Evolutionary conservation across 2,888 invertebrate genomes (phyloP).

Genomic region (Cremastobaeus sp.): DNA sequence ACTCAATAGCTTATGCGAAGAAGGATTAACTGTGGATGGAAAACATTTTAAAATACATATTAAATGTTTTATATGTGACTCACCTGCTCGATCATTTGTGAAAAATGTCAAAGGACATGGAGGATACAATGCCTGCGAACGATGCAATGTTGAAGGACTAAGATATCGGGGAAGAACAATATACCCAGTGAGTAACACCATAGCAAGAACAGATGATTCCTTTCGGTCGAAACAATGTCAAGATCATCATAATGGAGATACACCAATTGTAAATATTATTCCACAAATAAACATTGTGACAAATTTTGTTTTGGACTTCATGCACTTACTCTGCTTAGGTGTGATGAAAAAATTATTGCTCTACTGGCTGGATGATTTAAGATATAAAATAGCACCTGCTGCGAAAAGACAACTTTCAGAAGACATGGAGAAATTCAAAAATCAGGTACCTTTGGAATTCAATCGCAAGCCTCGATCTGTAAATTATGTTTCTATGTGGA

Average conservation of each 20-base stretch:
- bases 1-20: conserved; percentile 33
- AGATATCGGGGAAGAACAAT: conserved; percentile 12
- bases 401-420: not conserved
- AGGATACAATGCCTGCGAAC: conserved; percentile 55
- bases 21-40: conserved; percentile 28
- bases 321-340: conserved; percentile 25
- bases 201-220: conserved; percentile 39
- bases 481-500: conserved; percentile 6
- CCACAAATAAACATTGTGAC: conserved; percentile 32
- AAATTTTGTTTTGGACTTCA: conserved; percentile 46
- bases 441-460: conserved; percentile 24
- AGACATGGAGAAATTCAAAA: conserved; percentile 16
- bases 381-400: conserved; percentile 6
- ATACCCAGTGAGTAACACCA: conserved; percentile 11
- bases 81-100: conserved; percentile 52
- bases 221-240: conserved; percentile 40
- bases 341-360: conserved; percentile 41
- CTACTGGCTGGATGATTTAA: conserved; percentile 16
- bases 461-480: conserved; percentile 27
- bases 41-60: conserved; percentile 35
- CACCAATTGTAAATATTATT: conserved; percentile 36
- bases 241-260: conserved; percentile 33
- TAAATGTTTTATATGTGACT: conserved; percentile 56
- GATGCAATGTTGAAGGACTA: conserved; percentile 45
- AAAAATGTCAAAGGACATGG: conserved; percentile 56